phyloP scores from a whole-genome alignment of 2,888 invertebrate species.

The Formica aserva region DNA sequence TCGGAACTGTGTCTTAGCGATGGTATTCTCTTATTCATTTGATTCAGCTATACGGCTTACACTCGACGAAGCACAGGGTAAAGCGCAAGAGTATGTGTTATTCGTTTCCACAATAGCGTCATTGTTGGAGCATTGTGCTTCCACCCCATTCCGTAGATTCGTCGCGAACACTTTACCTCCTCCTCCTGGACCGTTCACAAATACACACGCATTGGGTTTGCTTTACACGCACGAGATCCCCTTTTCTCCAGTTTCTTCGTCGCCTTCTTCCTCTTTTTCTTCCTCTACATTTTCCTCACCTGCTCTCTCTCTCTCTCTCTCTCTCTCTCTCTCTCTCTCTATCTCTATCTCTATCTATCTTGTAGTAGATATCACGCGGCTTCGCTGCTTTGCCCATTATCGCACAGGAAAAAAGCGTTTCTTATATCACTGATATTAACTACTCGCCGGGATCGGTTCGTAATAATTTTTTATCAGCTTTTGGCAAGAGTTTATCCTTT shows the following conservation, averaged over 20 bases:
- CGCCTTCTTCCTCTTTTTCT: conserved; percentile 46
- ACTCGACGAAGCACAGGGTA: conserved; percentile 75
- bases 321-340: conserved; percentile 2
- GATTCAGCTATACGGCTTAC: conserved; percentile 79
- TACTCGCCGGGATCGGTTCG: conserved; percentile 28
- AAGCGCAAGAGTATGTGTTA: conserved; percentile 82
- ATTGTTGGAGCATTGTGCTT: conserved; percentile 83
- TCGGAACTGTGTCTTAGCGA: conserved; percentile 71
- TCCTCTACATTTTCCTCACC: conserved; percentile 22
- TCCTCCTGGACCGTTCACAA: conserved; percentile 69
- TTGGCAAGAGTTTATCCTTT: neutral
- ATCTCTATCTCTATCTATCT: conserved; percentile 17
- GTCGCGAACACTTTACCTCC: conserved; percentile 81
- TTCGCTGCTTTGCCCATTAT: conserved; percentile 53
- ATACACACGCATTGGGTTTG: conserved; percentile 64
- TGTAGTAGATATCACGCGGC: conserved; percentile 42
- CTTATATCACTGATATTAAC: conserved; percentile 58
- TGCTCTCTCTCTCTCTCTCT: conserved; percentile 19
- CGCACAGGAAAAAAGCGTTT: conserved; percentile 24
- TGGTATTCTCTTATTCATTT: conserved; percentile 80
- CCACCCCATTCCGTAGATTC: conserved; percentile 79
- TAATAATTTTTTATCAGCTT: conserved; percentile 24
- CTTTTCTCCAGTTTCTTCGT: conserved; percentile 59
- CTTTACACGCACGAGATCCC: conserved; percentile 73
- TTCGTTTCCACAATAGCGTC: conserved; percentile 84